A percentile compares a stretch with the other conserved stretches of the same genome.
Evolutionary conservation across 2,888 invertebrate genomes (phyloP).

Genomic region (Rhogogaster chlorosoma): DNA sequence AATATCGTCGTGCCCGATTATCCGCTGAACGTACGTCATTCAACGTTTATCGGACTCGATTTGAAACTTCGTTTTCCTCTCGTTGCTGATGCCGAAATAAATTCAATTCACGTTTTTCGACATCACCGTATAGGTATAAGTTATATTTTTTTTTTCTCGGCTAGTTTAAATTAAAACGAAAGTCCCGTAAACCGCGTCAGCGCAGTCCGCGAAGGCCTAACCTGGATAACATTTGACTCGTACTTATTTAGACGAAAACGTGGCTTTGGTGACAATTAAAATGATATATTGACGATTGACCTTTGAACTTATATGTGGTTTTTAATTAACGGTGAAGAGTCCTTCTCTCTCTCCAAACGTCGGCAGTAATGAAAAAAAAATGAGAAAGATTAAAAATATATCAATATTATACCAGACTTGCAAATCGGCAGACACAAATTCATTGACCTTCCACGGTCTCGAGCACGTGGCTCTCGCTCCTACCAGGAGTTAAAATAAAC

Average conservation of each 20-base stretch:
- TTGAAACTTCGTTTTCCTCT: not conserved
- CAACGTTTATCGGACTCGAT: slow-evolving; percentile 19
- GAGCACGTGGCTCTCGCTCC: slow-evolving; percentile 26
- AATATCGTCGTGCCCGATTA: not conserved
- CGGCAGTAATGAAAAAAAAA: not conserved
- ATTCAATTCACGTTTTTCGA: slow-evolving; percentile 25
- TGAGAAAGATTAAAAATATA: not conserved
- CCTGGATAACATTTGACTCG: slow-evolving; percentile 42
- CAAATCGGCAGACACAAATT: not conserved
- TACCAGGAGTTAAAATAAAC: slow-evolving; percentile 19
- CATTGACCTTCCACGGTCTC: slow-evolving; percentile 29
- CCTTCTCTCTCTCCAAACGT: not conserved
- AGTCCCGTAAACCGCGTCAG: slow-evolving; percentile 34
- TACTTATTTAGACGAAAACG: not conserved
- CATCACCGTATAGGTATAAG: not conserved
- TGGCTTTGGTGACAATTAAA: slow-evolving; percentile 30
- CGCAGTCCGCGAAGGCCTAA: not conserved
- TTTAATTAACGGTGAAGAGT: slow-evolving; percentile 28
- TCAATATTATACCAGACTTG: not conserved
- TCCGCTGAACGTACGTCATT: not conserved
- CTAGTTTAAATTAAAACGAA: slow-evolving; percentile 25
- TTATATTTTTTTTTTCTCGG: not conserved
- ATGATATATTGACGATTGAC: slow-evolving; percentile 36
- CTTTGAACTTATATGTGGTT: not conserved
- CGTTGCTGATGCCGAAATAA: not conserved